Evolutionary conservation across 2,113 vertebrate genomes (phyloP), one percentile per base, ranked within the genome.

Genomic region (Ascaphus truei): DNA sequence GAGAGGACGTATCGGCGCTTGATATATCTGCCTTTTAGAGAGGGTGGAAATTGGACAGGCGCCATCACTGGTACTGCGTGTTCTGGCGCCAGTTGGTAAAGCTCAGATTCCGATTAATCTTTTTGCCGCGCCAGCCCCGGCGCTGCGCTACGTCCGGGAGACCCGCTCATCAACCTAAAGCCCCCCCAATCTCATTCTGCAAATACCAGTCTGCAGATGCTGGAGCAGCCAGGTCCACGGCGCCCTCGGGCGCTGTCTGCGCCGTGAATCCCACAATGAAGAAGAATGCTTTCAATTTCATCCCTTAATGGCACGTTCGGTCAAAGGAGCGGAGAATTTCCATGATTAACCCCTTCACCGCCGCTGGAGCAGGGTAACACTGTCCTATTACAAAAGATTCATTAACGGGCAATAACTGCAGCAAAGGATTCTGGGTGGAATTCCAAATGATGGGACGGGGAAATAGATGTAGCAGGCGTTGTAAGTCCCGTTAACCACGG

Each of bases 251-350:
- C 66, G 34, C 58, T 60, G 56, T 69, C 66, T 60, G 29, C 53
- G 10, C 55, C 33, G 43, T 52, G 55, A 69, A 60, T 69, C 56
- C 56, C 55, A 69, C 59, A 56, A 69, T 56, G 51, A 45, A 60
- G 66, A 69, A 69, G 60, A 60, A 69, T 69, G 66, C 66, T 69
- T 69, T 69, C 66, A 69, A 69, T 69, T 69, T 69, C 56, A 60
- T 69, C 43, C 66, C 56, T 60, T 55, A 69, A 60, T 22, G 66
- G 56, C 45, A 60, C 66, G 15, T 69, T 69, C 45, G 56, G 60
- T 69, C 55, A 48, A 48, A 53, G 39, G 43, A 13, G 11, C 25
- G 27, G 62, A 65, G 36, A 39, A 23, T 65, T 48, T 34, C 36
- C 62, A 48, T 65, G 62, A 65, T 65, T 34, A 22, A 27, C 34